Conservation (phyloP, 2,888 invertebrate genomes). For the Patella caerulea region DNA sequence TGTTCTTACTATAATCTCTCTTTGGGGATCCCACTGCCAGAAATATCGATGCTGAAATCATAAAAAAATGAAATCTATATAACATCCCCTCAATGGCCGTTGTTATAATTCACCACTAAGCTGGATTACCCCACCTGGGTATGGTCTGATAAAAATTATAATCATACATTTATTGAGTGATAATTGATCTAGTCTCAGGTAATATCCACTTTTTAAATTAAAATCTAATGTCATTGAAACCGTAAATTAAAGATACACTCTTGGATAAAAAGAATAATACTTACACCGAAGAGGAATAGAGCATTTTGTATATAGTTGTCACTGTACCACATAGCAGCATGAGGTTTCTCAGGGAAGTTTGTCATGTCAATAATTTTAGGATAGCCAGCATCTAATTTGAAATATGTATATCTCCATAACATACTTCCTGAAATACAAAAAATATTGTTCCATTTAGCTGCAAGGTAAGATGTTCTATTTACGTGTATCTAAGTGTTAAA, state of each 20-base stretch:
- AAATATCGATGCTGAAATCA: conserved; percentile 47
- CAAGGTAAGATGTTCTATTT: too few relatives aligned
- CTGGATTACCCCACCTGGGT: too few relatives aligned
- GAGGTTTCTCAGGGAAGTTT: conserved; percentile 45
- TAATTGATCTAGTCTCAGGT: too few relatives aligned
- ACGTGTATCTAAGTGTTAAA: too few relatives aligned
- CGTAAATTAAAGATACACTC: too few relatives aligned
- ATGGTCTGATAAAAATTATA: too few relatives aligned
- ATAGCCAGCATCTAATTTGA: conserved; percentile 46
- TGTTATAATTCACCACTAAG: too few relatives aligned
- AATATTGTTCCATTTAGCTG: neutral
- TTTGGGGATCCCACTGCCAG: conserved; percentile 51
- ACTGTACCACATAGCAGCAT: conserved; percentile 51
- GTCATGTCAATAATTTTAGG: conserved; percentile 33
- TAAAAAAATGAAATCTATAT: neutral
- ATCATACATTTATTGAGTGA: too few relatives aligned
- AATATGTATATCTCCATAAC: conserved; percentile 59
- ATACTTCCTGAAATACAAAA: conserved; percentile 42
- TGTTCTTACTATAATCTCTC: conserved; percentile 19
- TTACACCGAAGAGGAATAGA: conserved; percentile 59
- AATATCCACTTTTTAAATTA: too few relatives aligned
- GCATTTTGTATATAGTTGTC: conserved; percentile 43
- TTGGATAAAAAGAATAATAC: conserved; percentile 11
- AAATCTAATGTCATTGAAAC: too few relatives aligned
- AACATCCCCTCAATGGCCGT: too few relatives aligned